phyloP scores from a whole-genome alignment of 1,140 invertebrate species.

The Tetragnatha versicolor region DNA sequence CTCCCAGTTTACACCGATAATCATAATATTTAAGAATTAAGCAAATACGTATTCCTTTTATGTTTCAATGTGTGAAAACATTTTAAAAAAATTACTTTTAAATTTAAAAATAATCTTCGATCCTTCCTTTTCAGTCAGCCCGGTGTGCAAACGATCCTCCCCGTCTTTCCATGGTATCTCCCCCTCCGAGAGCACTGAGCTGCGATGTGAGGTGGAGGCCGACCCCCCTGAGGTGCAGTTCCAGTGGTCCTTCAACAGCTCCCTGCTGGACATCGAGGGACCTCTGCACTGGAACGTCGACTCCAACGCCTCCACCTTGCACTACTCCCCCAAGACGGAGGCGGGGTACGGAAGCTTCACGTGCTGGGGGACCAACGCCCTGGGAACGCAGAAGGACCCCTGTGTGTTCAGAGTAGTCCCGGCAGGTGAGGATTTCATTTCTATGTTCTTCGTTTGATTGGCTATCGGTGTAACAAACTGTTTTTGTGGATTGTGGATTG shows the following conservation, averaged over 20 bases:
- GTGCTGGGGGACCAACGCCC: conserved; percentile 52
- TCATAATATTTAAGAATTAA: too few species aligned
- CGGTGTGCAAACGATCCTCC: conserved; percentile 82
- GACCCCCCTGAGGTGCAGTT: conserved; percentile 80
- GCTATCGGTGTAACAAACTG: too few species aligned
- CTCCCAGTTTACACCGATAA: too few species aligned
- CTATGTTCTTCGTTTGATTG: not conserved
- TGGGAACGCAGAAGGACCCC: conserved; percentile 52
- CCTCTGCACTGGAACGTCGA: conserved; percentile 26
- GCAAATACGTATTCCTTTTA: too few species aligned
- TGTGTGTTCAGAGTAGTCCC: conserved; percentile 56
- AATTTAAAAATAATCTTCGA: too few species aligned
- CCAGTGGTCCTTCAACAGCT: conserved; percentile 91
- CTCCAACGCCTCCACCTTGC: conserved; percentile 5
- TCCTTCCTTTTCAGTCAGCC: conserved; percentile 72
- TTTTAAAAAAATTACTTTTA: too few species aligned
- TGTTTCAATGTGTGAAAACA: too few species aligned
- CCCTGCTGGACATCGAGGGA: conserved; percentile 83
- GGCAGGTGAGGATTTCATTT: conserved; percentile 42
- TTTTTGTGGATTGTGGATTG: too few species aligned
- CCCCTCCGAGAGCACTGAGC: conserved; percentile 84
- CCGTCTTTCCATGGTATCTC: conserved; percentile 85
- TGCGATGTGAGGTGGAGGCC: conserved; percentile 86
- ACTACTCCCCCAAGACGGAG: conserved; percentile 40
- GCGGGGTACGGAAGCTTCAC: conserved; percentile 55